Evolutionary conservation across 2,113 vertebrate genomes (phyloP).

Genomic region (Sialia sialis): DNA sequence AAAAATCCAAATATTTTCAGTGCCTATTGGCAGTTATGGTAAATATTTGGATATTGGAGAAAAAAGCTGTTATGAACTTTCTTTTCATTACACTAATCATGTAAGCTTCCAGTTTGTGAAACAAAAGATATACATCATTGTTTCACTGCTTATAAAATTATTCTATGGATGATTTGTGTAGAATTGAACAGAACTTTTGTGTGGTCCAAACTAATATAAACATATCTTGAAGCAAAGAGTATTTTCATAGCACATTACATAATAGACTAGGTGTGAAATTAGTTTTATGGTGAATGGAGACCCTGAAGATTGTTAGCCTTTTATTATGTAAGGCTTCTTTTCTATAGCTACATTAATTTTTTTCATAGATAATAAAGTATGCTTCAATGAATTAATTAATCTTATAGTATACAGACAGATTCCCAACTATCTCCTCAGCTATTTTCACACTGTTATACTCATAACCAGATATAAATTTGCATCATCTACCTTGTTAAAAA

Average conservation of each 20-base stretch:
- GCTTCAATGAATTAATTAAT: conserved; percentile 34
- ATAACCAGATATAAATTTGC: not conserved
- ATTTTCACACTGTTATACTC: not conserved
- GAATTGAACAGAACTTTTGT: not conserved
- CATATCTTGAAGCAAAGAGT: conserved; percentile 58
- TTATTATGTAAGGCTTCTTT: conserved; percentile 37
- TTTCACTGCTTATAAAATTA: not conserved
- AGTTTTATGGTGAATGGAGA: conserved; percentile 67
- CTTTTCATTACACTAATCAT: not conserved
- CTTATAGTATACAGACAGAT: not conserved
- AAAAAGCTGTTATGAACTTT: accelerated
- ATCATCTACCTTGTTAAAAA: not conserved
- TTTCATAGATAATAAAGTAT: conserved; percentile 30
- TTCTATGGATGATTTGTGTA: not conserved
- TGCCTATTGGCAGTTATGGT: not conserved
- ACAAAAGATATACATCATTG: not conserved
- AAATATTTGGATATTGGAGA: not conserved
- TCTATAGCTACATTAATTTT: conserved; percentile 38
- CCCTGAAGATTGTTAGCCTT: conserved; percentile 63
- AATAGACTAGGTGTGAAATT: conserved; percentile 78
- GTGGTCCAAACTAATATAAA: conserved; percentile 22
- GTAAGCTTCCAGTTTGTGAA: not conserved
- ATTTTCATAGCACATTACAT: conserved; percentile 74
- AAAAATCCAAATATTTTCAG: not conserved
- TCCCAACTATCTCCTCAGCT: not conserved